These are phyloP conservation scores for Leucophora obtusa DNA, from an alignment of 2,888 invertebrate genomes.

Conservation along the genomic window DNA sequence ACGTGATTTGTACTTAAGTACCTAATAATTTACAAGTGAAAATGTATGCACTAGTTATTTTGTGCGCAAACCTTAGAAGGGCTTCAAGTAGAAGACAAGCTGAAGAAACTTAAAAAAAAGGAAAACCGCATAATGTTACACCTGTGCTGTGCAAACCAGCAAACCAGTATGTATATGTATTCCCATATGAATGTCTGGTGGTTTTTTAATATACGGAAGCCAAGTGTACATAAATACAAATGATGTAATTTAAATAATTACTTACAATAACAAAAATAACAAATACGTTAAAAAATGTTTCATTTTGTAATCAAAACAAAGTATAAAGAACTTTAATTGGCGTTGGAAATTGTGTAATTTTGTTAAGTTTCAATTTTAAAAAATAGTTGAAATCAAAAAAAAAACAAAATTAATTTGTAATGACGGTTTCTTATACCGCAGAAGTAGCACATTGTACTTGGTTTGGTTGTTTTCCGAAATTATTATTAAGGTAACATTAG, in stretches of 20 bases:
- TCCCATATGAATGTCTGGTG: slow-evolving; percentile 15
- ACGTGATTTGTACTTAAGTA: no score
- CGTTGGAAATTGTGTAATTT: slow-evolving; percentile 44
- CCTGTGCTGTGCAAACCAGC: slow-evolving; percentile 38
- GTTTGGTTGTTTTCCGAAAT: slow-evolving; percentile 72
- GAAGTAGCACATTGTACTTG: slow-evolving; percentile 70
- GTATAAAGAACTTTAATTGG: slow-evolving; percentile 31
- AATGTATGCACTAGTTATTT: no score
- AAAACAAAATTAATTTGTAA: slow-evolving; percentile 46
- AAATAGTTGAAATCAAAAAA: background rate
- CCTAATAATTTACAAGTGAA: no score
- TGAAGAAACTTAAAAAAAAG: slow-evolving; percentile 25
- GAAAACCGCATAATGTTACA: slow-evolving; percentile 59
- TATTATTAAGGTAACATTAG: slow-evolving; percentile 62
- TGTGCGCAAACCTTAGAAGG: no score
- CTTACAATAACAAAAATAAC: slow-evolving; percentile 54
- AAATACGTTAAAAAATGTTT: slow-evolving; percentile 12
- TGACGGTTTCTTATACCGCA: slow-evolving; percentile 74
- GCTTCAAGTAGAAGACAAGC: slow-evolving; percentile 33
- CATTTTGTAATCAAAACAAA: background rate
- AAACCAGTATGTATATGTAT: background rate
- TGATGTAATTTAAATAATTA: slow-evolving; percentile 75
- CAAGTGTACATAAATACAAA: slow-evolving; percentile 69
- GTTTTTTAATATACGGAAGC: slow-evolving; percentile 37
- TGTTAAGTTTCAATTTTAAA: slow-evolving; percentile 6